Evolutionary conservation across 2,888 invertebrate genomes (phyloP), one percentile per base, ranked within the genome.

Genomic region (Pyralis farinalis): DNA sequence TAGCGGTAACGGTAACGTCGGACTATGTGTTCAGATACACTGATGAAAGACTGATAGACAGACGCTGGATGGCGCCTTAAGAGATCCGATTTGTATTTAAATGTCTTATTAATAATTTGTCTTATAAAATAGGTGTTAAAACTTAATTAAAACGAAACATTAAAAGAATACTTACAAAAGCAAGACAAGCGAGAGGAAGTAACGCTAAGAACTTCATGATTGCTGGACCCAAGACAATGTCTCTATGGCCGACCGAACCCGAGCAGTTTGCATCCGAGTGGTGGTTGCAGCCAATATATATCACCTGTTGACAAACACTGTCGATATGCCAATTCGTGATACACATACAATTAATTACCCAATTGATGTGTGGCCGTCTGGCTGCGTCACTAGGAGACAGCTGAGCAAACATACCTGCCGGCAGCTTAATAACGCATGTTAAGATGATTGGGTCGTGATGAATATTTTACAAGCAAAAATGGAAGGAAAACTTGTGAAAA

Each of bases 171-270:
- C 57, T 57, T 32, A 57, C 57, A 35, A 49, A 38, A 31, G 38
- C 47, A 25, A 46, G 11, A 33, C 33, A 34, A n/a, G 33, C 7
- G n/a, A 45, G 12, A 28, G 44, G 32, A 28, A 47, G 12, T 6
- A 41, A 32, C 22, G 40, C 27, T 8, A 38, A 27, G 12, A 37
- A 21, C 46, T 50, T 55, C 63, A 63, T 63, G 28, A 34, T n/a
- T 53, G 52, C 12, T 16, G 32, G 53, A 51, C 52, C 50, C 47
- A 52, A 53, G 57, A 57, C 58, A 55, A 35, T 27, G 51, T 49
- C 58, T 57, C 41, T 55, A 55, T 55, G 46, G 53, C 56, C 55
- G 9, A 41, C 56, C 55, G 9, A 41, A 16, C 37, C 37, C 16
- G 43, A 40, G 49, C 39, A 36, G 39, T 44, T 39, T 47, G 16